These are phyloP conservation scores for Bothrops jararaca DNA, from an alignment of 2,113 vertebrate genomes.

Conservation along the genomic window DNA sequence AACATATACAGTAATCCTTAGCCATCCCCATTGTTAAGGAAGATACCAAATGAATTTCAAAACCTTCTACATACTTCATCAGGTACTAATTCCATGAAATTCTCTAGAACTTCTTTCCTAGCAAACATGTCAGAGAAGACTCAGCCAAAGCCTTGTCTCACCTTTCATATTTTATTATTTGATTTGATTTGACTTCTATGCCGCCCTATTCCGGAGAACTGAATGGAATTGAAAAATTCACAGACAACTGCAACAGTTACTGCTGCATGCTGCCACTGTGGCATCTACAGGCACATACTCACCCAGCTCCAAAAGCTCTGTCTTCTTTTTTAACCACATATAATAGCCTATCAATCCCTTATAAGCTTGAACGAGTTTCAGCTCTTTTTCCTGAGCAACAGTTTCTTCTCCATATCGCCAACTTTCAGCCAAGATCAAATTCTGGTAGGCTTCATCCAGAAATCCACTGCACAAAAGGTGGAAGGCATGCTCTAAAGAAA, in stretches of 20 bases:
- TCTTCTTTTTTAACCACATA: slow-evolving; percentile 79
- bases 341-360: slow-evolving; percentile 82
- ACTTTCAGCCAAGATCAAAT: slow-evolving; percentile 76
- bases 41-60: background rate
- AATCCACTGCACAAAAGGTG: slow-evolving; percentile 80
- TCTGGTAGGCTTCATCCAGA: slow-evolving; percentile 77
- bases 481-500: slow-evolving; percentile 85
- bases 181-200: no score
- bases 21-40: background rate
- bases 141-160: background rate
- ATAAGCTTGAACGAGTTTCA: slow-evolving; percentile 83
- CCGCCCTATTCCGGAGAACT: no score
- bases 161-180: background rate
- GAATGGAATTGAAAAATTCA: background rate
- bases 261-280: background rate
- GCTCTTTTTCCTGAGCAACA: slow-evolving; percentile 62
- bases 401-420: slow-evolving; percentile 83
- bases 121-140: background rate
- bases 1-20: background rate
- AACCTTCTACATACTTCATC: background rate
- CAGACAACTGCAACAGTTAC: fast-evolving
- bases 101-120: background rate
- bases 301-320: slow-evolving; percentile 61
- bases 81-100: background rate
- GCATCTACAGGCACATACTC: slow-evolving; percentile 43